A percentile compares a stretch with the other conserved stretches of the same genome.
Evolutionary conservation across 2,113 vertebrate species (phyloP).

Genomic region (Colinus virginianus): DNA sequence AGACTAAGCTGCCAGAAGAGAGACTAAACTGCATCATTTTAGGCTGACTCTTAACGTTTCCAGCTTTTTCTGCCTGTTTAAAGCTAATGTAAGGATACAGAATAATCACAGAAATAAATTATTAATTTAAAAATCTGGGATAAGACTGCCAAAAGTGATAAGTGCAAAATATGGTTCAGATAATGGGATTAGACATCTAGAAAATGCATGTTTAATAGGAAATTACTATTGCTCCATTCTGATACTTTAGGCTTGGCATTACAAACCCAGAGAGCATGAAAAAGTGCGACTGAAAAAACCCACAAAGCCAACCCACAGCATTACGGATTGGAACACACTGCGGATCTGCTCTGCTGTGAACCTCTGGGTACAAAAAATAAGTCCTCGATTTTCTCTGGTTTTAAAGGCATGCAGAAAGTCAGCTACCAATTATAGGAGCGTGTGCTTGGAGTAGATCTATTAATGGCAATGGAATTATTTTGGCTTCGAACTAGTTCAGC

Average conservation of each 20-base stretch:
- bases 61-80: background rate
- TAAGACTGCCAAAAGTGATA: constrained; percentile 55
- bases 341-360: background rate
- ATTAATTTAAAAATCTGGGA: constrained; percentile 54
- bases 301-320: background rate
- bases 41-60: background rate
- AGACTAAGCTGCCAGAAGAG: constrained; percentile 25
- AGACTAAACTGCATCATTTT: constrained; percentile 34
- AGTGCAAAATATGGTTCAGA: constrained; percentile 15
- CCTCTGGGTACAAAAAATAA: background rate
- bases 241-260: background rate
- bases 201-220: constrained; percentile 41
- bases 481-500: background rate
- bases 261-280: background rate
- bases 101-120: constrained; percentile 63
- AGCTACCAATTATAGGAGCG: background rate
- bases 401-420: background rate
- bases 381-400: background rate
- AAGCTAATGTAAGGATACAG: constrained; percentile 58
- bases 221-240: background rate
- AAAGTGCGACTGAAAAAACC: background rate
- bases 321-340: background rate
- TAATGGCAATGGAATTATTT: background rate
- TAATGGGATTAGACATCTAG: constrained; percentile 57
- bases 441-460: background rate